A percentile compares a stretch with the other conserved stretches of the same genome.
Evolutionary conservation across 1,140 invertebrate genomes (phyloP).

Genomic region (Drosophila grimshawi): DNA sequence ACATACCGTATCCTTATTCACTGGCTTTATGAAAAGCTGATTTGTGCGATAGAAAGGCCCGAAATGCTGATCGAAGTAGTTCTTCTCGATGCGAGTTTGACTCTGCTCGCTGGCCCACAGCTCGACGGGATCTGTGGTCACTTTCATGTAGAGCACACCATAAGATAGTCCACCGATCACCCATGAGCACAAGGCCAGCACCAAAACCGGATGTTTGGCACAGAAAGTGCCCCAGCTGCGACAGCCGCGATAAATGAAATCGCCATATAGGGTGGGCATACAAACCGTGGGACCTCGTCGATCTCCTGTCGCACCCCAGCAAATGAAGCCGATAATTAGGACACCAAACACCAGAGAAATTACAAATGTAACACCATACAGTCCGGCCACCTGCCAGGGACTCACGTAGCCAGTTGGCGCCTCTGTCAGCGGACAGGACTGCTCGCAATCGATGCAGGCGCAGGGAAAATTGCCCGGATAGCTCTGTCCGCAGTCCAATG

Average conservation of each 20-base stretch:
- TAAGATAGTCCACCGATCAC: slow-evolving; percentile 86
- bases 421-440: slow-evolving; percentile 86
- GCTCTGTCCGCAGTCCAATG: slow-evolving; percentile 87
- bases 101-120: slow-evolving; percentile 94
- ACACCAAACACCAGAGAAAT: slow-evolving; percentile 78
- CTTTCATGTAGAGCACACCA: slow-evolving; percentile 88
- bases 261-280: slow-evolving; percentile 66
- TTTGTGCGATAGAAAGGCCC: slow-evolving; percentile 96
- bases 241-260: slow-evolving; percentile 85
- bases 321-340: slow-evolving; percentile 40
- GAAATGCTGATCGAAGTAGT: slow-evolving; percentile 93
- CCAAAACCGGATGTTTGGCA: slow-evolving; percentile 87
- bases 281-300: slow-evolving; percentile 17
- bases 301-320: slow-evolving; percentile 40
- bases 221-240: slow-evolving; percentile 86
- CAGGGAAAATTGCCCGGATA: slow-evolving; percentile 87
- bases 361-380: slow-evolving; percentile 82
- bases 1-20: slow-evolving; percentile 67
- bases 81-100: slow-evolving; percentile 90
- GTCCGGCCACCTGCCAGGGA: slow-evolving; percentile 76
- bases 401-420: slow-evolving; percentile 82
- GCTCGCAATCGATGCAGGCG: slow-evolving; percentile 91
- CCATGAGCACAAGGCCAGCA: slow-evolving; percentile 87
- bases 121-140: slow-evolving; percentile 94
- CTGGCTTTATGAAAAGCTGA: slow-evolving; percentile 89